phyloP scores from a whole-genome alignment of 1,140 invertebrate genomes.

The Theocolax elegans region DNA sequence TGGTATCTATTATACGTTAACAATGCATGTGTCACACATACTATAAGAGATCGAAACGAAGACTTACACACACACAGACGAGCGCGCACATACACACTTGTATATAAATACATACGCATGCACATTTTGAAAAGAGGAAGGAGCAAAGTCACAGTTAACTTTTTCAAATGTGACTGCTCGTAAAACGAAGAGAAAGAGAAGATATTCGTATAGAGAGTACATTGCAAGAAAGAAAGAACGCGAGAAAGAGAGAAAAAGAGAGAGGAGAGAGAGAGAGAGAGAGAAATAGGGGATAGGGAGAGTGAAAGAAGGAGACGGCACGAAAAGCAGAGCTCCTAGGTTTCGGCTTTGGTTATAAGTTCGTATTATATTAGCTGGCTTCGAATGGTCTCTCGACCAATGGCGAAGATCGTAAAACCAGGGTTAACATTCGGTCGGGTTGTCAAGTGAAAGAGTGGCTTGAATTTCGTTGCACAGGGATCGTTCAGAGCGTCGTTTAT shows the following conservation, averaged over 20 bases:
- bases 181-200: slow-evolving; percentile 58
- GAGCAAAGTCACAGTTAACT: slow-evolving; percentile 64
- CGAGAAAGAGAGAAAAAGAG: background rate
- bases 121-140: slow-evolving; percentile 45
- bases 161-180: slow-evolving; percentile 64
- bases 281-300: slow-evolving; percentile 29
- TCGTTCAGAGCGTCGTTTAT: slow-evolving; percentile 53
- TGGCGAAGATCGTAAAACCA: slow-evolving; percentile 64
- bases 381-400: slow-evolving; percentile 58
- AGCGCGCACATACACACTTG: background rate
- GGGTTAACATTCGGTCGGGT: slow-evolving; percentile 66
- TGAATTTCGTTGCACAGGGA: slow-evolving; percentile 58
- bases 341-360: slow-evolving; percentile 67
- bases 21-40: too few relatives aligned
- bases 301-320: slow-evolving; percentile 18
- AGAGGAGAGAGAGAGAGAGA: slow-evolving; percentile 27
- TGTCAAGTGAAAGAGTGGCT: slow-evolving; percentile 65
- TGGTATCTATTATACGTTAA: background rate
- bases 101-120: background rate
- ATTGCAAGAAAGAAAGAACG: too few relatives aligned
- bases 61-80: background rate
- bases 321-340: slow-evolving; percentile 58
- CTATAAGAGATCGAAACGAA: too few relatives aligned
- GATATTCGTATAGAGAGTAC: background rate
- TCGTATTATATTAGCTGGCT: slow-evolving; percentile 66